Evolutionary conservation across 2,113 vertebrate species (phyloP).

Genomic region (Ginglymostoma cirratum): DNA sequence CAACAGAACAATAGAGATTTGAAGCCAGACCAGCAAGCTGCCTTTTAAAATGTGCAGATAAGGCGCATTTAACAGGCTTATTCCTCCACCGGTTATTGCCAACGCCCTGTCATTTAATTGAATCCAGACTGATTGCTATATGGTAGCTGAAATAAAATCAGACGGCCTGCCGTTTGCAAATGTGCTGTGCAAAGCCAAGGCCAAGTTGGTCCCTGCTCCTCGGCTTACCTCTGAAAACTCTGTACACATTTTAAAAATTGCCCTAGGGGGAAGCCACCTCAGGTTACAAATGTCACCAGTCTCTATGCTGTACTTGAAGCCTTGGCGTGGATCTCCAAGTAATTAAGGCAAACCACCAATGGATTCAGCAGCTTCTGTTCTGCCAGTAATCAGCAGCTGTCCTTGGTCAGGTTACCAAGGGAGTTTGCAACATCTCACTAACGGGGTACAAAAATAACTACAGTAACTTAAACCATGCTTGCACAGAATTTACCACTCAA

Average conservation of each 20-base stretch:
- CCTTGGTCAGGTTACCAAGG: constrained; percentile 10
- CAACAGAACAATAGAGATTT: background rate
- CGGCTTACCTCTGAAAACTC: background rate
- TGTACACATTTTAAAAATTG: background rate
- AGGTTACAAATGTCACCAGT: constrained; percentile 21
- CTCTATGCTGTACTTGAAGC: background rate
- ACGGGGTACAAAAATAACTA: constrained; percentile 24
- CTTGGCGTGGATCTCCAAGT: background rate
- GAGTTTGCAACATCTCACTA: background rate
- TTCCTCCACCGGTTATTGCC: background rate
- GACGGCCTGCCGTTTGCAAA: background rate
- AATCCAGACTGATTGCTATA: background rate
- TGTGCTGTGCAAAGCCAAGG: background rate
- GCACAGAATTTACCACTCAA: background rate
- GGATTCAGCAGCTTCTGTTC: constrained; percentile 12
- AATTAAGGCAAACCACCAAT: background rate
- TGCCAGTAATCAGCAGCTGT: constrained; percentile 25
- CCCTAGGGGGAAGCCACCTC: background rate
- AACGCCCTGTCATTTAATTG: constrained; percentile 13
- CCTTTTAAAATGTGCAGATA: background rate
- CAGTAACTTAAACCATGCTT: background rate
- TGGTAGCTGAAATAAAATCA: constrained; percentile 2
- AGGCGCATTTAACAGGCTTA: background rate
- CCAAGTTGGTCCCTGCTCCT: background rate
- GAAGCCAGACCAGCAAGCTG: background rate